Evolutionary conservation across 2,888 invertebrate species (phyloP).

Genomic region (Drosophila mayaguana): DNA sequence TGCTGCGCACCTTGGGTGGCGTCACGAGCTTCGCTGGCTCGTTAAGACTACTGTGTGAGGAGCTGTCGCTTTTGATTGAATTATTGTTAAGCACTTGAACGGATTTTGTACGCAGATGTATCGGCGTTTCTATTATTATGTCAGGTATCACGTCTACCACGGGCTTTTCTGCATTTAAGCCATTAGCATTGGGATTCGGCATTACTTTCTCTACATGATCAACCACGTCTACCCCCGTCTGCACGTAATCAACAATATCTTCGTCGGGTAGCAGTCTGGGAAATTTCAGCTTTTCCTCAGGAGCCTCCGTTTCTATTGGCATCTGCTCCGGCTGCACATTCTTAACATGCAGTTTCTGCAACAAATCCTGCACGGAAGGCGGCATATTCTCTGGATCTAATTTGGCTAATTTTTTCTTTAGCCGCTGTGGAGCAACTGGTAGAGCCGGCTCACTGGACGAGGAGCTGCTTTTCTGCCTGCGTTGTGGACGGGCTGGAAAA

Average conservation of each 20-base stretch:
- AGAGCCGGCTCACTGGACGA: conserved; percentile 81
- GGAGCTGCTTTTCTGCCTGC: conserved; percentile 79
- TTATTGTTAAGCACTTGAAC: conserved; percentile 14
- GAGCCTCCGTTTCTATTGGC: not conserved
- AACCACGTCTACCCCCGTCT: not conserved
- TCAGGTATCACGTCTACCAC: conserved; percentile 11
- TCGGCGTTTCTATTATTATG: conserved; percentile 7
- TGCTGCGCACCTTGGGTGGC: conserved; percentile 57
- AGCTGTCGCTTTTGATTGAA: conserved; percentile 55
- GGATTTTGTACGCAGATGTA: not conserved
- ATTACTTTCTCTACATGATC: not conserved
- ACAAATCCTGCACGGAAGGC: conserved; percentile 83
- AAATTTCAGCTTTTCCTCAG: conserved; percentile 53
- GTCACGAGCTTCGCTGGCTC: conserved; percentile 43
- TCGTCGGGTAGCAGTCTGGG: conserved; percentile 65
- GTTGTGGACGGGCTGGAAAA: conserved; percentile 81
- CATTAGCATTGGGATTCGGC: conserved; percentile 14
- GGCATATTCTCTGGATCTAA: conserved; percentile 81
- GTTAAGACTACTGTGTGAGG: conserved; percentile 55
- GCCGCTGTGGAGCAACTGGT: conserved; percentile 71
- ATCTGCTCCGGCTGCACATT: not conserved
- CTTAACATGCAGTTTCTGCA: conserved; percentile 60
- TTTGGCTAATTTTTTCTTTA: conserved; percentile 77
- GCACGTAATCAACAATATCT: conserved; percentile 1
- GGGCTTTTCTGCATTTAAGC: not conserved